These are phyloP conservation scores for Eurytoma adleriae DNA, from an alignment of 2,888 invertebrate species.

Conservation along the genomic window DNA sequence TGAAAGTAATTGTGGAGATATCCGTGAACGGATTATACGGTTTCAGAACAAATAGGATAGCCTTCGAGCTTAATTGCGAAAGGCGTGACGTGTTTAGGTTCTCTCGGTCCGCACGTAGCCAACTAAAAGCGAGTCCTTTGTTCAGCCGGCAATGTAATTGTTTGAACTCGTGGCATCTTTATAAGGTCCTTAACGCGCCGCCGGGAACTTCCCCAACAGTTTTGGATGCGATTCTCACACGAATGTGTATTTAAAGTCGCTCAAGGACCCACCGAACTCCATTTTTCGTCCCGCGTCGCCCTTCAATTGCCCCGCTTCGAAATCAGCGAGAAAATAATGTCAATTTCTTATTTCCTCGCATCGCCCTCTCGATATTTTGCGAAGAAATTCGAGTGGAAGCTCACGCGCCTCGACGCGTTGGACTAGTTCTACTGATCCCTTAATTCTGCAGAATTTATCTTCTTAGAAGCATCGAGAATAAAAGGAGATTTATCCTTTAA, in stretches of 20 bases:
- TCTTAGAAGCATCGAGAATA: too few relatives aligned
- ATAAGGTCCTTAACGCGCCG: slow-evolving; percentile 41
- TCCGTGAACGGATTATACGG: slow-evolving; percentile 19
- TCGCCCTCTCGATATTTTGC: too few relatives aligned
- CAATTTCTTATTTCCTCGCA: neutral
- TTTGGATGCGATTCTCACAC: slow-evolving; percentile 41
- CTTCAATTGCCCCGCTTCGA: neutral
- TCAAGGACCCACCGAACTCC: slow-evolving; percentile 28
- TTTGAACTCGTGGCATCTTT: slow-evolving; percentile 47
- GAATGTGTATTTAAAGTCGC: slow-evolving; percentile 44
- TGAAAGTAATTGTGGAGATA: slow-evolving; percentile 14
- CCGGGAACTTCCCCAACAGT: slow-evolving; percentile 22
- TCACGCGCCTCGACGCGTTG: too few relatives aligned
- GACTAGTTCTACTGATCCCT: too few relatives aligned
- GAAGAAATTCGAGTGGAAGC: too few relatives aligned
- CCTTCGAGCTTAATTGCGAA: slow-evolving; percentile 35
- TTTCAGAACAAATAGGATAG: slow-evolving; percentile 16
- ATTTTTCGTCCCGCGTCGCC: slow-evolving; percentile 6
- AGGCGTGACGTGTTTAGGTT: slow-evolving; percentile 25
- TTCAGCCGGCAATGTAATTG: slow-evolving; percentile 38
- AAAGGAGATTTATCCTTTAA: too few relatives aligned
- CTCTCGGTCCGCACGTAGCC: neutral
- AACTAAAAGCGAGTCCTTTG: slow-evolving; percentile 38
- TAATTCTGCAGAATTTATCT: too few relatives aligned
- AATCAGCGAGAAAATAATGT: neutral